Conservation (phyloP, 2,888 invertebrate genomes). For the Cephus rjabovi region DNA sequence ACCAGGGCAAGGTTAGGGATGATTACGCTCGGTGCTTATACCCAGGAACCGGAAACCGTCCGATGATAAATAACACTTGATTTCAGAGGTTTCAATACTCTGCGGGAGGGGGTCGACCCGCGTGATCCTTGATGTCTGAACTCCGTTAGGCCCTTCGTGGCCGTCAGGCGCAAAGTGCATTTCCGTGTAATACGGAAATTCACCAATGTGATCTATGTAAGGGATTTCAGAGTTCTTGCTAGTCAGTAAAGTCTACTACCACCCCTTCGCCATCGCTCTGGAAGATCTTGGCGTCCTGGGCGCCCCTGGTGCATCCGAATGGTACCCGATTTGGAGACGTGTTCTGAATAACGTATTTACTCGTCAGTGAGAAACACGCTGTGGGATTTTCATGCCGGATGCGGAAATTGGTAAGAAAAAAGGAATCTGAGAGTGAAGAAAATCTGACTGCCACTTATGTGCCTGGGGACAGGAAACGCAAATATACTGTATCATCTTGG, state of each 20-base stretch:
- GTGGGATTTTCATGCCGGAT: background rate
- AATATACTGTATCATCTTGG: background rate
- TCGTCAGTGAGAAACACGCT: background rate
- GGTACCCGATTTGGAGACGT: background rate
- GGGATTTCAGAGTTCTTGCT: background rate
- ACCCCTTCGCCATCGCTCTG: background rate
- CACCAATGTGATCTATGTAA: background rate
- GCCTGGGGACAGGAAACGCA: background rate
- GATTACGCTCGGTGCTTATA: background rate
- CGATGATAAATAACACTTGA: background rate
- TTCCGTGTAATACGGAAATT: conserved; percentile 30
- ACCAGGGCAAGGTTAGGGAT: conserved; percentile 9
- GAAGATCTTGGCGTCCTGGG: background rate
- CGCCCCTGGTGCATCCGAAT: background rate
- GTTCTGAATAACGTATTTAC: background rate
- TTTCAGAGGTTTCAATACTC: background rate
- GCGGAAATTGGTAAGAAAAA: background rate
- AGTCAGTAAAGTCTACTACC: background rate
- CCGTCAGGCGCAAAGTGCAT: conserved; percentile 26
- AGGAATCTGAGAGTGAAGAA: background rate
- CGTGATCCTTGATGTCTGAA: background rate
- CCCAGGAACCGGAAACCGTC: background rate
- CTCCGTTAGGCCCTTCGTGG: background rate
- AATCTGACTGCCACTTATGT: background rate
- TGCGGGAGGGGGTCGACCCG: background rate